Evolutionary conservation across 2,113 vertebrate genomes (phyloP).

Genomic region (Grantiella picta): DNA sequence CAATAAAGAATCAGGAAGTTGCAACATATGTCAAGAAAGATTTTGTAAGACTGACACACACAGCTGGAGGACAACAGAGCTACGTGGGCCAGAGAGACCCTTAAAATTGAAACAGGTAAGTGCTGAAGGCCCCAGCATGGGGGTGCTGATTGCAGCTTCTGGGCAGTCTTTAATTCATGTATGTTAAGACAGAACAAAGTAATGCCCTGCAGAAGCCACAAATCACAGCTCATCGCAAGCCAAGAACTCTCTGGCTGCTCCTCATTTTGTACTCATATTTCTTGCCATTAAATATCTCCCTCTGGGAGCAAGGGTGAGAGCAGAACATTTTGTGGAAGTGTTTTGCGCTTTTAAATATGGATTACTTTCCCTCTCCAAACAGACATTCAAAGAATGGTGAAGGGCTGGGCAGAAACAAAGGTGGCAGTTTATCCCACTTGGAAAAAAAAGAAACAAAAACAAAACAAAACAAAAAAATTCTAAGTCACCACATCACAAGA

Average conservation of each 20-base stretch:
- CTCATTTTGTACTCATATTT: neutral
- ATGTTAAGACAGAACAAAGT: slow-evolving; percentile 24
- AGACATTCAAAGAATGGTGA: slow-evolving; percentile 55
- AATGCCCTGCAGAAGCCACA: neutral
- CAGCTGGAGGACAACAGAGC: slow-evolving; percentile 2
- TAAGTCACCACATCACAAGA: slow-evolving; percentile 78
- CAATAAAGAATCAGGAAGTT: slow-evolving; percentile 1
- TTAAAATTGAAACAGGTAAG: neutral
- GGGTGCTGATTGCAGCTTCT: neutral
- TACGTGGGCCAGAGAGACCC: neutral
- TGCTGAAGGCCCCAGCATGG: neutral
- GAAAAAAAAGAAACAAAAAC: neutral
- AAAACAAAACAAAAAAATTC: slow-evolving; percentile 11
- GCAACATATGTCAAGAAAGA: neutral
- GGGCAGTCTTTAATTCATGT: neutral
- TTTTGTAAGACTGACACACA: neutral
- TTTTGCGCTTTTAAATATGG: slow-evolving; percentile 32
- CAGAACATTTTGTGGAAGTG: neutral
- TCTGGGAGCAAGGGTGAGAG: slow-evolving; percentile 22
- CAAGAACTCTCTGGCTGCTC: slow-evolving; percentile 37
- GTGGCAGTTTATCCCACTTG: slow-evolving; percentile 70
- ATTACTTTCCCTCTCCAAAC: slow-evolving; percentile 57
- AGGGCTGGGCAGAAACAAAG: slow-evolving; percentile 62
- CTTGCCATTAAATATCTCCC: neutral
- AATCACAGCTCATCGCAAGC: neutral